phyloP scores from a whole-genome alignment of 2,888 invertebrate genomes.

The Hyalella azteca region DNA sequence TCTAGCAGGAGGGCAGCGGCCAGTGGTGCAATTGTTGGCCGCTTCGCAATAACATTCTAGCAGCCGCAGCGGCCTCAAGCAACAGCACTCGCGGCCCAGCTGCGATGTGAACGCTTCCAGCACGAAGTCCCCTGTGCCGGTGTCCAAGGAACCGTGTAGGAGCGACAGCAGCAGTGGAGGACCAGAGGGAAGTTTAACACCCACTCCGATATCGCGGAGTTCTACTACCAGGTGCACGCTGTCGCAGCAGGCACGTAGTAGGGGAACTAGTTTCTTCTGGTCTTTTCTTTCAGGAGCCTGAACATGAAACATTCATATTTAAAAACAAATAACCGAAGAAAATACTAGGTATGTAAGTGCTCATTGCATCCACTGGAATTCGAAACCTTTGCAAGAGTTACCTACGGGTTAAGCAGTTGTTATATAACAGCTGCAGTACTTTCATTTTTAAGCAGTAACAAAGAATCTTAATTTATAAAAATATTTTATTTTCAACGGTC shows the following conservation, averaged over 20 bases:
- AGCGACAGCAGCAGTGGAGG: slow-evolving; percentile 7
- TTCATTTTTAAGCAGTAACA: too few relatives aligned
- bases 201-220: slow-evolving; percentile 9
- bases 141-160: not conserved
- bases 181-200: not conserved
- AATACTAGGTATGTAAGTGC: too few relatives aligned
- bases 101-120: slow-evolving; percentile 18
- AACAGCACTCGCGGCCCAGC: slow-evolving; percentile 26
- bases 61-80: not conserved
- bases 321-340: too few relatives aligned
- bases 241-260: not conserved
- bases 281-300: not conserved
- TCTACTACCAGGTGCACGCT: not conserved
- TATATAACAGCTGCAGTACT: too few relatives aligned
- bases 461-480: too few relatives aligned
- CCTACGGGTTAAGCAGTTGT: too few relatives aligned
- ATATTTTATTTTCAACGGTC: too few relatives aligned
- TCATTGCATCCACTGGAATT: too few relatives aligned
- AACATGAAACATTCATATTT: not conserved
- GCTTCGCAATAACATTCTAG: slow-evolving; percentile 13
- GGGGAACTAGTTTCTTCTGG: not conserved
- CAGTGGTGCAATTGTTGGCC: not conserved
- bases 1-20: not conserved
- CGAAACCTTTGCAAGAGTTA: too few relatives aligned
- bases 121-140: not conserved